Base-by-base conservation (phyloP, 2,113 vertebrate genomes). In the Zapus hudsonius region DNA sequence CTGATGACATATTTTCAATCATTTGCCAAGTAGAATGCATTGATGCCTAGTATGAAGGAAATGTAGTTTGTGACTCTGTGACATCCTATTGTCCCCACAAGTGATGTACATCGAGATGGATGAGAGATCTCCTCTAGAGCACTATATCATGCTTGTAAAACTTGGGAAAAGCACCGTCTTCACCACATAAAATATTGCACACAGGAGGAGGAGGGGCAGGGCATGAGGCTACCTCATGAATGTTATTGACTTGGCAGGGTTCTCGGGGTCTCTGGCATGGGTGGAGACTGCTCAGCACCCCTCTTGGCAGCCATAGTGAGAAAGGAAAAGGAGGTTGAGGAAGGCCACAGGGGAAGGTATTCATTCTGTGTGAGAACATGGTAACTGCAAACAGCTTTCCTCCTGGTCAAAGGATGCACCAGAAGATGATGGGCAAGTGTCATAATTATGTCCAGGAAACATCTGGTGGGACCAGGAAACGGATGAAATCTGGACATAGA, bases 261-360 rank as follows among this genome's bases (percentile, higher is more conserved):
- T 92, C 93, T 84, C 81, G 78, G 64, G 86, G 93, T 47, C 94
- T 95, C 31, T 95, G 95, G 94, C 92, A 81, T 94, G 82, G 97
- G 61, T 40, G 97, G 97, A 97, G 95, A 97, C 95, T 95, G 87
- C 97, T 95, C 89, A 93, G 69, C 91, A 95, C 89, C 92, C 94
- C 95, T 96, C 95, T 98, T 98, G 98, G 98, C 98, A 98, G 93
- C 73, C 94, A 59, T 96, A 97, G 98, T 98, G 98, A 98, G 98
- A 98, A 98, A 98, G 98, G 98, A 98, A 98, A 97, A 76, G 97
- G 98, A 96, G 97, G 98, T 98, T 98, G 97, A 97, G 96, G 95
- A 97, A 98, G 97, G 98, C 98, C 98, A 97, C 93, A 87, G 94
- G 97, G 96, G 97, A 97, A 94, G 98, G 96, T 92, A 0, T 95